Conservation (phyloP, 2,797 vertebrate species). For the Poecilia gillii region DNA sequence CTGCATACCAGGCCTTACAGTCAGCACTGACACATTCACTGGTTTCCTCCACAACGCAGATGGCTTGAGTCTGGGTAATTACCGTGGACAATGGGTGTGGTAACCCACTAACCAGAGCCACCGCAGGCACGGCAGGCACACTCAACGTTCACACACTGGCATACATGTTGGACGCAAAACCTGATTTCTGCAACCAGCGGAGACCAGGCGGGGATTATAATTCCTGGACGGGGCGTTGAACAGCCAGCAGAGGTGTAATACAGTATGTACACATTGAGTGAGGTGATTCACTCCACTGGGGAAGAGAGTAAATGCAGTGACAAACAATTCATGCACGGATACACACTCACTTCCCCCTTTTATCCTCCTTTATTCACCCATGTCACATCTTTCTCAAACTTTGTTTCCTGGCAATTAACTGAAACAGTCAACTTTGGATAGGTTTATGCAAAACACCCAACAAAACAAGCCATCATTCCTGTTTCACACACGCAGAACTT, state of each 20-base stretch:
- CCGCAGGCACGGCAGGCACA: constrained; percentile 60
- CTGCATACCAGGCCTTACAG: constrained; percentile 32
- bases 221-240: constrained; percentile 68
- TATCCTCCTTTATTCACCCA: constrained; percentile 18
- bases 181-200: constrained; percentile 53
- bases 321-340: not conserved
- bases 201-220: constrained; percentile 57
- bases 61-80: constrained; percentile 76
- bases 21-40: constrained; percentile 35
- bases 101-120: constrained; percentile 74
- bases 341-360: constrained; percentile 6
- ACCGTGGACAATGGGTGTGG: constrained; percentile 77
- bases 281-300: constrained; percentile 55
- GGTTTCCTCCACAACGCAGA: constrained; percentile 69
- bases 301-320: constrained; percentile 25
- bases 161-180: constrained; percentile 30
- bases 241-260: constrained; percentile 68
- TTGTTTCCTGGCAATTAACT: constrained; percentile 39
- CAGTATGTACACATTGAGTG: constrained; percentile 48
- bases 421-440: constrained; percentile 42
- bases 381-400: constrained; percentile 37
- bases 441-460: not conserved
- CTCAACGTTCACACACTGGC: constrained; percentile 32
- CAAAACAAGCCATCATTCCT: not conserved
- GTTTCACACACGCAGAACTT: not conserved